Evolutionary conservation across 92 coral and sea anemone species (phyloP), one percentile per base, ranked within the genome.

Genomic region (Epizoanthus scotinus): DNA sequence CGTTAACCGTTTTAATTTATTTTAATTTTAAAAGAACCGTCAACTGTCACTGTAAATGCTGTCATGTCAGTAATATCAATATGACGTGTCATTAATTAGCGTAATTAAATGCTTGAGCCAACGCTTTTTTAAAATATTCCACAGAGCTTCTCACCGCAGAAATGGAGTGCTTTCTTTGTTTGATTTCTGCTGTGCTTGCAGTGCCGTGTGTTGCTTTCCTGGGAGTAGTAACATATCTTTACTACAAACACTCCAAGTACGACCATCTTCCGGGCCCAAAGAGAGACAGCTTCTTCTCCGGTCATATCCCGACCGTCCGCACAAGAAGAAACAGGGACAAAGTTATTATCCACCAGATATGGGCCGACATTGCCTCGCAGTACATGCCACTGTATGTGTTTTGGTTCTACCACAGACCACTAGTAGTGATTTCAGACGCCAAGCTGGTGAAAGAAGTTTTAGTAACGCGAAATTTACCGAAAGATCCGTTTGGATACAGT

Each of bases 381-480:
- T 74, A 89, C 78, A 86, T 80, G 57, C 98, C 98, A 8, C 66
- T 94, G n/a, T 94, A 73, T 40, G 94, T 94, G 5, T 91, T 94
- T 84, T 94, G 98, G 98, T 94, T 94, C 69, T 85, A 72, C 56
- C 89, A 91, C 63, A 88, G 92, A n/a, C 98, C 98, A 18, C 83
- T 89, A 8, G 90, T 88, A 6, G 87, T 94, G 49, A 86, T 94
- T 44, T 82, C 95, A 22, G 98, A 94, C 67, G 93, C 95, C 0
- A 64, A 82, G 34, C 73, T 89, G 22, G 94, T 91, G 38, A 92
- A 92, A 36, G 91, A 94, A 63, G 92, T 94, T 19, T 87, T 94
- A 18, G 86, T 91, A n/a, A 92, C 89, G 21, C 90, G 80, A 47
- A 80, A 94, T 63, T 78, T 94, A 15, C 98, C 87, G 2, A 87